Evolutionary conservation across 2,797 vertebrate genomes (phyloP), one percentile per base, ranked within the genome.

Genomic region (Odontamblyopus lacepedii): DNA sequence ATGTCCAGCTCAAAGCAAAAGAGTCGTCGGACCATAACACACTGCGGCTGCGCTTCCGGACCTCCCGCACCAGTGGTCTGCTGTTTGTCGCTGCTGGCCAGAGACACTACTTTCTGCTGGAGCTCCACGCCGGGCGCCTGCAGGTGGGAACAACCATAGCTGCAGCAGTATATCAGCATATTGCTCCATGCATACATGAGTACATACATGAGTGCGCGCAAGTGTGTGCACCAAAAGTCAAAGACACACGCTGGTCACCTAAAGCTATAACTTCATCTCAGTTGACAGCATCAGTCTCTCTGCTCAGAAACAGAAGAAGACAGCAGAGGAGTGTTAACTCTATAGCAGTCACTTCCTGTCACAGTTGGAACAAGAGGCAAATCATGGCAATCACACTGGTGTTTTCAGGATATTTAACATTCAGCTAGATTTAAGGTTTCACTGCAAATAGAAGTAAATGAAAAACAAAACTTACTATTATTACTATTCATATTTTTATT

Each of bases 31-130:
- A 88, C 80, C 93, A 87, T 83, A 95, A 95, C 72, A 87, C 83
- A 1, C 92, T 98, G 68, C 92, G 90, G 55, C 41, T 97, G 81
- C 92, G 88, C 73, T 98, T 99, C 93, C 93, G 92, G 86, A 97
- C 96, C 70, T 96, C 93, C 78, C 95, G 94, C 84, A 85, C 91
- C 48, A 84, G 88, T 50, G 96, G 96, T 78, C 90, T 98, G 76
- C 93, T 99, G 77, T 96, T 98, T 90, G 94, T 98, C 55, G 96
- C 95, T 65, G 94, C 94, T 32, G 95, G 95, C 77, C 93, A 93
- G 81, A 91, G 78, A 0, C 82, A 92, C 90, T 95, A 94, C 89
- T 94, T 95, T 85, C 87, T 96, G 76, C 84, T 97, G 70, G 95
- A 96, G 87, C 91, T 98, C 76, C 72, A 35, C 13, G 94, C 91